Percentiles rank a stretch among this genome's conserved stretches.
Evolutionary conservation across 2,888 invertebrate species (phyloP).

Genomic region (Lasioglossum lativentre): DNA sequence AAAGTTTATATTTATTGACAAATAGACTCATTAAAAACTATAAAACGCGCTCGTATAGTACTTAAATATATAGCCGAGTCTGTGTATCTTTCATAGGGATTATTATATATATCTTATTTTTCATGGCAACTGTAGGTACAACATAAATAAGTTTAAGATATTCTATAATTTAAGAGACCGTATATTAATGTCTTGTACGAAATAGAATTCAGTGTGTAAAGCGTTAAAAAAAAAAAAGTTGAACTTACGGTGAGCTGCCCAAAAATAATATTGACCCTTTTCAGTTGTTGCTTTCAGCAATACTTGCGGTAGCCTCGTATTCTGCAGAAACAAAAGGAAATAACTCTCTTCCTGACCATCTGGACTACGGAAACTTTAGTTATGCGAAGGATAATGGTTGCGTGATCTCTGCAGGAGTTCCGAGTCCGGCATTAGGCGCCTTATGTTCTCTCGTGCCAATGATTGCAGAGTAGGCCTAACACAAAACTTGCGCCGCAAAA

Average conservation of each 20-base stretch:
- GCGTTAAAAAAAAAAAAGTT: background rate
- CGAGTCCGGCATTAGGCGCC: constrained; percentile 43
- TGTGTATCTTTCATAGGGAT: too few relatives aligned
- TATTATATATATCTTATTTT: too few relatives aligned
- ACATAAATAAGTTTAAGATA: too few relatives aligned
- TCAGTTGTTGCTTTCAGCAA: background rate
- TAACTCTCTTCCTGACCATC: constrained; percentile 63
- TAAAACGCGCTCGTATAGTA: too few relatives aligned
- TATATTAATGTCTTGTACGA: background rate
- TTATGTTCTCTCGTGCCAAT: constrained; percentile 70
- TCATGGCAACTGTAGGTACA: too few relatives aligned
- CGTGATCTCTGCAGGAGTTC: constrained; percentile 65
- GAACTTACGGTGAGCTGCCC: background rate
- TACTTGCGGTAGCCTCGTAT: constrained; percentile 22
- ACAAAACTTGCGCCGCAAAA: constrained; percentile 53
- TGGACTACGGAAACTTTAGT: constrained; percentile 68
- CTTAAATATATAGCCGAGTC: too few relatives aligned
- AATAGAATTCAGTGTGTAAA: background rate
- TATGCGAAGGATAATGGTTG: constrained; percentile 71
- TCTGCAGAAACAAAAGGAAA: constrained; percentile 17
- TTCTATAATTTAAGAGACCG: too few relatives aligned
- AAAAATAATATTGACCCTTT: too few relatives aligned
- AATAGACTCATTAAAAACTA: too few relatives aligned
- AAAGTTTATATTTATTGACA: too few relatives aligned
- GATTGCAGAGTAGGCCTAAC: constrained; percentile 65